Evolutionary conservation across 2,113 vertebrate species (phyloP).

Genomic region (Sceloporus undulatus): DNA sequence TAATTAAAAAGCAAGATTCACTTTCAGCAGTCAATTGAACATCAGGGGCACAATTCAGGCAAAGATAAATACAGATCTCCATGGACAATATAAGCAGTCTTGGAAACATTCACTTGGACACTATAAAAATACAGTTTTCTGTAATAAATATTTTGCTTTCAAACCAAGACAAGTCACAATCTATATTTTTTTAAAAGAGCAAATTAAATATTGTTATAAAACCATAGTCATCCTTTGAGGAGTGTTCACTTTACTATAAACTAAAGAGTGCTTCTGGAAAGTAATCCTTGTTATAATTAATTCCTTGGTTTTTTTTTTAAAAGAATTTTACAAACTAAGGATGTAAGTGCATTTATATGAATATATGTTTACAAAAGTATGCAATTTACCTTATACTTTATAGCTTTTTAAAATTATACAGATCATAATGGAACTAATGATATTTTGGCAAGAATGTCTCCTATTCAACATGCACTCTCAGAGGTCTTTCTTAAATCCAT

Average conservation of each 20-base stretch:
- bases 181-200: conserved; percentile 17
- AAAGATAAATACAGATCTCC: neutral
- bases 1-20: neutral
- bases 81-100: neutral
- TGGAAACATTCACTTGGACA: neutral
- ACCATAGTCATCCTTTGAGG: conserved; percentile 10
- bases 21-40: neutral
- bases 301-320: neutral
- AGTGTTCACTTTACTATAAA: neutral
- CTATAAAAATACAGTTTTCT: neutral
- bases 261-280: neutral
- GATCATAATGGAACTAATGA: neutral
- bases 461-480: neutral
- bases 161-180: neutral
- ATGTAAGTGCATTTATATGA: neutral
- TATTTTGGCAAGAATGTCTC: neutral
- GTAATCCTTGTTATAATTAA: neutral
- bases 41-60: neutral
- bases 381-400: conserved; percentile 1
- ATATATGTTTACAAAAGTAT: neutral
- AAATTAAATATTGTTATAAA: conserved; percentile 2
- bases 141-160: conserved; percentile 18
- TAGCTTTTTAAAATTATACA: conserved; percentile 1
- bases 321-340: neutral
- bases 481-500: accelerated